A percentile compares a stretch with the other conserved stretches of the same genome.
These are phyloP conservation scores for Poecile atricapillus DNA, from an alignment of 2,113 vertebrate species.

Conservation along the genomic window DNA sequence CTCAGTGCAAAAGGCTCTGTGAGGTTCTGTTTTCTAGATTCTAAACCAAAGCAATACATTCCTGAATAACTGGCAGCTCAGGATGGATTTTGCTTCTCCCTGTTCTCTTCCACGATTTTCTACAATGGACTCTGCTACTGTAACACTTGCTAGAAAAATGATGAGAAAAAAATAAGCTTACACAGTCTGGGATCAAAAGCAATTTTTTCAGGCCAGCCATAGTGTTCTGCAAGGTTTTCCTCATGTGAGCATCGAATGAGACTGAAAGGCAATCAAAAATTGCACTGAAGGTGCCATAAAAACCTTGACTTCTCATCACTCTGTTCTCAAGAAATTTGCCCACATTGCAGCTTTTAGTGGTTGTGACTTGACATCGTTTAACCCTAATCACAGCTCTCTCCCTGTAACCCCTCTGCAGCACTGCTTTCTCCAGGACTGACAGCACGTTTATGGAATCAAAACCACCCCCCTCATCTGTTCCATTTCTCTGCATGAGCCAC, in stretches of 20 bases:
- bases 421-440: neutral
- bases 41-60: neutral
- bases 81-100: neutral
- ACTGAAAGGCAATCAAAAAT: neutral
- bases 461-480: no score
- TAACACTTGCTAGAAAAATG: neutral
- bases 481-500: neutral
- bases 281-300: neutral
- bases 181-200: neutral
- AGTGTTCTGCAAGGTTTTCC: neutral
- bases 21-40: neutral
- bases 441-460: neutral
- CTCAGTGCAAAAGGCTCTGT: neutral
- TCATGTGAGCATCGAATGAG: neutral
- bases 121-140: neutral
- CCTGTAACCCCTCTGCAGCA: neutral
- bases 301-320: neutral
- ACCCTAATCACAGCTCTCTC: neutral
- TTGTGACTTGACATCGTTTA: neutral
- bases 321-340: neutral
- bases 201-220: neutral
- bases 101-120: neutral
- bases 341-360: neutral
- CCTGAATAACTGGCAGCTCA: neutral
- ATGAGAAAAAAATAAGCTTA: neutral